These are phyloP conservation scores for Julus scandinavius DNA, from an alignment of 2,888 invertebrate genomes.

Conservation along the genomic window DNA sequence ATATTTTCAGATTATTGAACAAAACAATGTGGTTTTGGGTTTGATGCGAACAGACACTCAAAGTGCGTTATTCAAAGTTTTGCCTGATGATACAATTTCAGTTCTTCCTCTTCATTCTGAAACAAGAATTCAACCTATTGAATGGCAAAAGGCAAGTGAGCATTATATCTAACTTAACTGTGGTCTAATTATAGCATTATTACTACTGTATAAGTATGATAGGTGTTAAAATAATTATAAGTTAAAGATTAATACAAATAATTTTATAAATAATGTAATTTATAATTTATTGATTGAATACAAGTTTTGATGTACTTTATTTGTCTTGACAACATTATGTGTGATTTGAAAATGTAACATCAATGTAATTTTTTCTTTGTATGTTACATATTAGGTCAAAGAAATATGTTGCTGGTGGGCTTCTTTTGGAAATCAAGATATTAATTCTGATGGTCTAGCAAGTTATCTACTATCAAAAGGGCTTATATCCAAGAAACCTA, in stretches of 20 bases:
- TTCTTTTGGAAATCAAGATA: neutral
- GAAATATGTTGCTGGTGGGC: neutral
- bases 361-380: too few species aligned
- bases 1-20: neutral
- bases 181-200: too few species aligned
- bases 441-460: neutral
- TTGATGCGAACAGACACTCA: neutral
- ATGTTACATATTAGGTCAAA: conserved; percentile 1
- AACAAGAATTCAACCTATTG: neutral
- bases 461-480: neutral
- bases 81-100: neutral
- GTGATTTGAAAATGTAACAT: too few species aligned
- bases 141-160: neutral
- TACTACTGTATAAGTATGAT: too few species aligned
- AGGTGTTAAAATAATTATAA: too few species aligned
- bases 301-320: too few species aligned
- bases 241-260: too few species aligned
- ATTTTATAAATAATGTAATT: too few species aligned
- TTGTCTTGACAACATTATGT: too few species aligned
- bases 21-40: neutral
- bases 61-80: neutral
- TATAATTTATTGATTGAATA: too few species aligned
- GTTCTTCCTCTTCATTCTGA: neutral
- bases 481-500: neutral
- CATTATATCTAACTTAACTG: neutral